Evolutionary conservation across 2,888 invertebrate species (phyloP).

Genomic region (Agonopterix heracliana): DNA sequence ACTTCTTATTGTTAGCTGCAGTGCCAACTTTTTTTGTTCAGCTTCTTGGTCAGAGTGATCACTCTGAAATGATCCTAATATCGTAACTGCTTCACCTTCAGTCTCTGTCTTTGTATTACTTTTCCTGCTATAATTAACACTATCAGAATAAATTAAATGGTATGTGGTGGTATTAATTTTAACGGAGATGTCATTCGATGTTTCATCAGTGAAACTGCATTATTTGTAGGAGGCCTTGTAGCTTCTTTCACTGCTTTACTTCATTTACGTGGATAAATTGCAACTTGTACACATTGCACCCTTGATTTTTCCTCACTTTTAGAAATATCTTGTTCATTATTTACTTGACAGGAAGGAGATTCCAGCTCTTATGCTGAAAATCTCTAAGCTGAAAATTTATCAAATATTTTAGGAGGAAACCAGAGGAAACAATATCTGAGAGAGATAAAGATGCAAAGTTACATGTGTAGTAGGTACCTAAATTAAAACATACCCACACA

Average conservation of each 20-base stretch:
- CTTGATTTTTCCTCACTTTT: neutral
- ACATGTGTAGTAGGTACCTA: no score
- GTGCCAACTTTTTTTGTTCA: neutral
- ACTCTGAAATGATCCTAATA: neutral
- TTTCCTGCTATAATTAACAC: neutral
- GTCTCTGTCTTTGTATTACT: neutral
- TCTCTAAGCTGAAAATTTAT: no score
- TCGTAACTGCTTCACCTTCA: neutral
- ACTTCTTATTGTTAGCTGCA: neutral
- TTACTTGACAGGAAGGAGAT: neutral
- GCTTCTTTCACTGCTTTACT: neutral
- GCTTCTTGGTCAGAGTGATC: neutral
- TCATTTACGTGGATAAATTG: no score
- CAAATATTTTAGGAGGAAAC: no score
- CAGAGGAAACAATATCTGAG: no score
- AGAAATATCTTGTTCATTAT: neutral
- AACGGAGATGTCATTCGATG: neutral
- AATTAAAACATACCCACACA: no score
- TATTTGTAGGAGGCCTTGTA: neutral
- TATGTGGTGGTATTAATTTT: neutral
- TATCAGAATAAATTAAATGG: neutral
- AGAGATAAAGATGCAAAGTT: no score
- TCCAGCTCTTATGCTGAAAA: neutral
- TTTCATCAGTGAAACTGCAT: neutral
- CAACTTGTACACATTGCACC: neutral